A percentile compares a stretch with the other conserved stretches of the same genome.
phyloP scores from a whole-genome alignment of 2,113 vertebrate genomes.

The Zosterops hypoxanthus region DNA sequence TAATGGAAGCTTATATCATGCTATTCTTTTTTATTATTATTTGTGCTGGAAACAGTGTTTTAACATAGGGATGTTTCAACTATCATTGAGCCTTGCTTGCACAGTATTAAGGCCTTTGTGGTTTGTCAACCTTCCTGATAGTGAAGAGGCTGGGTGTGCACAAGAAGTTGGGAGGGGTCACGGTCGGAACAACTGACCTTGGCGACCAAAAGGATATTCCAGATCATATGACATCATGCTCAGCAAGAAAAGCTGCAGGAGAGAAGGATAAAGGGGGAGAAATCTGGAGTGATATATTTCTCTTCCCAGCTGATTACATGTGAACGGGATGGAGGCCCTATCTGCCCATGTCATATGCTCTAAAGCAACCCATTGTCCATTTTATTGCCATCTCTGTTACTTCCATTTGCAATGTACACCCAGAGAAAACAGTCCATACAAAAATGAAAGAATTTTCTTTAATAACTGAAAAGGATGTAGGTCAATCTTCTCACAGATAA shows the following conservation, averaged over 20 bases:
- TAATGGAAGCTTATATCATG: not conserved
- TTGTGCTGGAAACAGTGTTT: not conserved
- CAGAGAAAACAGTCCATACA: not conserved
- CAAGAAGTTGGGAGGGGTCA: not conserved
- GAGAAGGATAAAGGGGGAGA: not conserved
- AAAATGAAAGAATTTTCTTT: not conserved
- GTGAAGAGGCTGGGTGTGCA: accelerated
- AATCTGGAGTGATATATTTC: not conserved
- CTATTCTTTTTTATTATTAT: not conserved
- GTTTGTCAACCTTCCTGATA: not conserved
- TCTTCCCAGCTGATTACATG: accelerated
- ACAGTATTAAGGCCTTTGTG: not conserved
- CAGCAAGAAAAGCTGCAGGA: not conserved
- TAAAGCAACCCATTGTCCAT: not conserved
- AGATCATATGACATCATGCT: not conserved
- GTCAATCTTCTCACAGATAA: not conserved
- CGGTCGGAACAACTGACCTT: accelerated
- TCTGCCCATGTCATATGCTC: not conserved
- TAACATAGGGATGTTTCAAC: not conserved
- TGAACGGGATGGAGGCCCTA: accelerated
- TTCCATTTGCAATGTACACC: not conserved
- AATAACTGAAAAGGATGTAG: not conserved
- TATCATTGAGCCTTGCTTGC: not conserved
- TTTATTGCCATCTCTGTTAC: not conserved
- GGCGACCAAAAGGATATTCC: not conserved